A percentile compares a stretch with the other conserved stretches of the same genome.
Evolutionary conservation across 2,113 vertebrate species (phyloP).

Genomic region (Amphiprion percula): DNA sequence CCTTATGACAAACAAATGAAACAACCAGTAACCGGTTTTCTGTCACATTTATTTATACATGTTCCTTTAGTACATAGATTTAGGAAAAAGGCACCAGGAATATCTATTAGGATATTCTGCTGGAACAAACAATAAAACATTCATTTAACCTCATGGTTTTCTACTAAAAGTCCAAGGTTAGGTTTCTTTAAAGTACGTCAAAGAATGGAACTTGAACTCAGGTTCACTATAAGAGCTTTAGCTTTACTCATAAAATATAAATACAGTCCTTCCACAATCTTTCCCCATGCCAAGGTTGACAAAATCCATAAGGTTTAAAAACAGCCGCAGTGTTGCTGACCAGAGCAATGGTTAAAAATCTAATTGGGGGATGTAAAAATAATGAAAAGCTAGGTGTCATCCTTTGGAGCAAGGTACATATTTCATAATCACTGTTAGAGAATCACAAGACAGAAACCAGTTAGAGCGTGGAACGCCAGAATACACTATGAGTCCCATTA

Average conservation of each 20-base stretch:
- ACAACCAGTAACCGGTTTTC: constrained; percentile 1
- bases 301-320: constrained; percentile 32
- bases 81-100: constrained; percentile 10
- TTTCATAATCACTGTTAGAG: constrained; percentile 45
- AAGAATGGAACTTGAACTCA: constrained; percentile 33
- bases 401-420: constrained; percentile 28
- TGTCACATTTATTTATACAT: constrained; percentile 4
- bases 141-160: constrained; percentile 36
- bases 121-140: constrained; percentile 42
- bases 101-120: constrained; percentile 21
- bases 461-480: constrained; percentile 47
- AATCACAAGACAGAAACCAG: constrained; percentile 52
- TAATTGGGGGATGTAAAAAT: constrained; percentile 56
- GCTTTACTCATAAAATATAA: constrained; percentile 39
- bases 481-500: constrained; percentile 58
- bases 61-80: not conserved
- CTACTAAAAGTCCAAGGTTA: constrained; percentile 27
- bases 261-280: constrained; percentile 35
- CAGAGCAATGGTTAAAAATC: constrained; percentile 24
- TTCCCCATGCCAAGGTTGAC: constrained; percentile 19
- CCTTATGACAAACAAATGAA: constrained; percentile 15
- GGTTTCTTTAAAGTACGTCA: constrained; percentile 58
- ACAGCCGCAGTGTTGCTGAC: constrained; percentile 41
- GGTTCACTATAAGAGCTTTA: constrained; percentile 32
- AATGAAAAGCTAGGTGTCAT: constrained; percentile 55